These are phyloP conservation scores for Calameuta filiformis DNA, from an alignment of 2,888 invertebrate genomes.

Conservation along the genomic window DNA sequence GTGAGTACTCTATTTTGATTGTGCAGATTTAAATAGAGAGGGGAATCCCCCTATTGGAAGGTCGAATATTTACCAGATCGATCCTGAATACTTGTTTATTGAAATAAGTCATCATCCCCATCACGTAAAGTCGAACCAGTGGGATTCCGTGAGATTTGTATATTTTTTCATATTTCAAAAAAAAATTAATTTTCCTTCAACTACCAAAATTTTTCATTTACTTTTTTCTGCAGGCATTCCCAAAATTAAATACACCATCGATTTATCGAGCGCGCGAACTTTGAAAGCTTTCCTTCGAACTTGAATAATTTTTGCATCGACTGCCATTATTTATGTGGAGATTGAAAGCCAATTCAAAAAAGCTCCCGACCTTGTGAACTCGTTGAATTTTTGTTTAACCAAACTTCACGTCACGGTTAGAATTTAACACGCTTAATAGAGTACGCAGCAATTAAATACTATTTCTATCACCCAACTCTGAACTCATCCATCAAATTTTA, in stretches of 20 bases:
- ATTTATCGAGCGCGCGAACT: background rate
- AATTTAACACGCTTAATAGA: background rate
- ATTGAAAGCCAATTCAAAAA: background rate
- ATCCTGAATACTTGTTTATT: background rate
- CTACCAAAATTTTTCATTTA: too few relatives aligned
- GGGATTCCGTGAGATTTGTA: too few relatives aligned
- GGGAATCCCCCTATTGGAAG: background rate
- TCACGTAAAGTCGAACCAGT: background rate
- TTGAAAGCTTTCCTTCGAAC: too few relatives aligned
- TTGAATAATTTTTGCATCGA: background rate
- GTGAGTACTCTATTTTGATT: constrained; percentile 61
- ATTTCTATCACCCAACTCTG: background rate
- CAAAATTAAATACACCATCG: too few relatives aligned
- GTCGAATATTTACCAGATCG: background rate
- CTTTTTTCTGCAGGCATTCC: too few relatives aligned
- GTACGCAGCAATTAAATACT: background rate
- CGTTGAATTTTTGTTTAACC: background rate
- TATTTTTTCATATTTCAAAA: too few relatives aligned
- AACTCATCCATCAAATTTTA: background rate
- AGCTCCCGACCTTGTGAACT: background rate
- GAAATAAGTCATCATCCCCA: background rate
- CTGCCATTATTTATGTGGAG: background rate
- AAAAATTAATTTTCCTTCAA: too few relatives aligned
- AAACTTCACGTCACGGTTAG: background rate
- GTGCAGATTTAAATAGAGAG: background rate